Evolutionary conservation across 2,797 vertebrate species (phyloP), one percentile per base, ranked within the genome.

Genomic region (Morus bassanus): DNA sequence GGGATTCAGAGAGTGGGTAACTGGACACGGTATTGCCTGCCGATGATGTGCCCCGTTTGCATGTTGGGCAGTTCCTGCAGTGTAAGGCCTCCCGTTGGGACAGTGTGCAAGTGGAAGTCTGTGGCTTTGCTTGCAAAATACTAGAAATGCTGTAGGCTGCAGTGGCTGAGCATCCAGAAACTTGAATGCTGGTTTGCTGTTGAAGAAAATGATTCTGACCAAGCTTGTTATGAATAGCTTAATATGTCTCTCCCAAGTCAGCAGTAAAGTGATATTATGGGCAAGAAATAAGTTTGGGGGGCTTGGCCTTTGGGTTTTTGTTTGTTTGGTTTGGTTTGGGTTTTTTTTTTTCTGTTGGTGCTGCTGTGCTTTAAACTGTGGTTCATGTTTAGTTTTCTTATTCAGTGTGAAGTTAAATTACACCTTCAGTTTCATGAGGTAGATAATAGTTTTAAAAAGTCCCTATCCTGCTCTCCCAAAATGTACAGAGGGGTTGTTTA

Each of bases 201-300:
- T 85, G 54, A 77, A 93, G 75, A 69, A 91, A 95, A 84, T 82
- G 0, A 51, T 76, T 83, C 37, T 88, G 61, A 68, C 68, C 33
- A 57, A 78, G 46, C 41, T 91, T n/a, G 56, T 76, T 90, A 70
- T 79, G 81, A 79, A 77, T 35, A 85, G 50, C 48, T 74, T 76
- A 24, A 19, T 88, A 19, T 90, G 83, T 87, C 56, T 89, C 25
- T 85, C 50, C 50, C 63, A 31, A 85, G 33, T 84, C 78, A 95
- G 67, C 72, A 81, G 67, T 80, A 83, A 94, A 89, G 60, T 78
- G 76, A 87, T 86, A 65, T 19, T 86, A n/a, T 33, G 51, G 73
- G 56, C 37, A 93, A 83, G 23, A 88, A 86, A 18, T 37, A 74
- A 73, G 18, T 86, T 65, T 8, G 31, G 10, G 28, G 6, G 1